These are phyloP conservation scores for Malthinus flaveolus DNA, from an alignment of 2,888 invertebrate species.

Conservation along the genomic window DNA sequence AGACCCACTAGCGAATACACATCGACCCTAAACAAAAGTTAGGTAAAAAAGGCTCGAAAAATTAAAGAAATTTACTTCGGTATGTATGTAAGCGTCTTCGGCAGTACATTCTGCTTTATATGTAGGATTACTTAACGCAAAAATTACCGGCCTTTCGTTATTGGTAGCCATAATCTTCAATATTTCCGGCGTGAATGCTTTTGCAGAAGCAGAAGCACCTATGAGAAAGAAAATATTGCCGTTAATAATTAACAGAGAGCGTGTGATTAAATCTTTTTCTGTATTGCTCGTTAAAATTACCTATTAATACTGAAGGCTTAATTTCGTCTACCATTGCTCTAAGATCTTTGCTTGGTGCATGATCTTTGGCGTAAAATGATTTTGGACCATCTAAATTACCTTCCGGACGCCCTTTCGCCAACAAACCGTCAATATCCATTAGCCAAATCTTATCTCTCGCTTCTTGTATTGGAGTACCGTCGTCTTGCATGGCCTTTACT, in stretches of 20 bases:
- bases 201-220: slow-evolving; percentile 92
- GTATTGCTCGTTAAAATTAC: slow-evolving; percentile 56
- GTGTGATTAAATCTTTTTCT: neutral
- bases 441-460: slow-evolving; percentile 92
- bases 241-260: neutral
- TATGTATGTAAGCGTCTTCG: slow-evolving; percentile 92
- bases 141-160: slow-evolving; percentile 89
- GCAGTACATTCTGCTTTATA: slow-evolving; percentile 99
- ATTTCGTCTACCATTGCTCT: slow-evolving; percentile 78
- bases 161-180: slow-evolving; percentile 81
- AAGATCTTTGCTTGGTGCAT: slow-evolving; percentile 77
- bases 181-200: slow-evolving; percentile 88
- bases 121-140: slow-evolving; percentile 98
- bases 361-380: slow-evolving; percentile 74
- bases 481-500: slow-evolving; percentile 52
- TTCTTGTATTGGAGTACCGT: slow-evolving; percentile 64
- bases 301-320: slow-evolving; percentile 87
- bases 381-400: slow-evolving; percentile 73
- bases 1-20: slow-evolving; percentile 94
- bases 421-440: slow-evolving; percentile 90
- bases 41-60: slow-evolving; percentile 1
- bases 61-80: slow-evolving; percentile 60
- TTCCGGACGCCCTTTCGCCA: slow-evolving; percentile 70
- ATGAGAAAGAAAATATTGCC: slow-evolving; percentile 25
- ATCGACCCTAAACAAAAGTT: slow-evolving; percentile 73